Percentiles rank a stretch among this genome's conserved stretches.
These are phyloP conservation scores for Daphoenositta chrysoptera DNA, from an alignment of 2,113 vertebrate genomes.

Conservation along the genomic window DNA sequence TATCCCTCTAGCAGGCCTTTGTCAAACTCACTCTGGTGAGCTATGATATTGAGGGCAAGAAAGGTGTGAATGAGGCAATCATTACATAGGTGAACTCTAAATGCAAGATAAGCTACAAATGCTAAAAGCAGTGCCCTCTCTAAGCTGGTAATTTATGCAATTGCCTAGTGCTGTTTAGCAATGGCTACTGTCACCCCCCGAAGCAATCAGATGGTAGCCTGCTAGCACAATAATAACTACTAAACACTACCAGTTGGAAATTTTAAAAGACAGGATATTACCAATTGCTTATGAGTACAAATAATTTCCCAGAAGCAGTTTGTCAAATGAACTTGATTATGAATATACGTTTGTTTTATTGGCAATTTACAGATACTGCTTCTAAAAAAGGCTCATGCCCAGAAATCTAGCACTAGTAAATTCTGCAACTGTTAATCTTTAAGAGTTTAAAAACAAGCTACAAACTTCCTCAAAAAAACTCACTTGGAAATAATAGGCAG, in stretches of 20 bases:
- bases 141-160: background rate
- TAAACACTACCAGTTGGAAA: background rate
- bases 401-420: background rate
- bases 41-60: background rate
- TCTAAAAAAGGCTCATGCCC: background rate
- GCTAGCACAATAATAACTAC: background rate
- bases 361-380: background rate
- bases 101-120: background rate
- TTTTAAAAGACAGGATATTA: background rate
- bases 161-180: background rate
- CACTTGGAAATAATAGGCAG: background rate
- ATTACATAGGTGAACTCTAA: background rate
- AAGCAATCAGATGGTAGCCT: background rate
- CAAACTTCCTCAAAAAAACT: background rate
- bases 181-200: background rate
- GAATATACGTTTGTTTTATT: background rate
- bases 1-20: background rate
- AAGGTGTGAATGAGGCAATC: background rate
- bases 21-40: background rate
- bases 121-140: background rate
- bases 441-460: background rate
- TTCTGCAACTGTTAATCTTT: background rate
- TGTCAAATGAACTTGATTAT: background rate
- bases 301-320: background rate
- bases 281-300: background rate